Base-by-base conservation (phyloP, 2,113 vertebrate species). In the Hypocryptadius cinnamomeus region DNA sequence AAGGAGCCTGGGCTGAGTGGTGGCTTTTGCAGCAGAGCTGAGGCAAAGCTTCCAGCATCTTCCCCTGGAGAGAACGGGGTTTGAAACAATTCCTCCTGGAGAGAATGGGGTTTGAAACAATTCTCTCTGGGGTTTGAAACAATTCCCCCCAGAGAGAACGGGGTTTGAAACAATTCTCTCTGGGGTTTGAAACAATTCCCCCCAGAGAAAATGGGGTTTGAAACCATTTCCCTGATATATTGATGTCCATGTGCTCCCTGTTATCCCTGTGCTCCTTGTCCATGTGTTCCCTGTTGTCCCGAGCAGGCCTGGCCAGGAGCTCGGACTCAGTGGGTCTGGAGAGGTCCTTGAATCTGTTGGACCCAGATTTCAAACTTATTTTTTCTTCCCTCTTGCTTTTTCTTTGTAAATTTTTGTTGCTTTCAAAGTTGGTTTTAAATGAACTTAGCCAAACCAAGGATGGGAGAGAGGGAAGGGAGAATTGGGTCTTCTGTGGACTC, bases 1-100 rank as follows among this genome's bases (percentile, higher is more conserved):
- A 19, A 4, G n/a, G 54, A 54, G 24, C 9, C 4, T 5, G 16
- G 37, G 24, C 6, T 0, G 2, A 33, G 35, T 2, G 0, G 54
- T 5, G 4, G 19, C 5, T 74, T 21, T 33, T 5, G 33, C 13
- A 11, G 15, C 13, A 8, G 68, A 20, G 53, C 37, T 35, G 6
- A n/a, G 45, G 64, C 3, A 23, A 5, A 54, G 10, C 31, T 13
- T 27, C 0, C 4, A 2, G 35, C 10, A 1, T 21, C 37, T 44
- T 69, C 1, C 12, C n/a, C 12, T 3, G 2, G 24, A 18, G 57
- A 65, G 14, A 23, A 17, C 0, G 15, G 50, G 15, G 50, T 51
- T 51, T 53, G 28, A 30, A 53, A 53, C 28, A 2, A 53, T 53
- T 53, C 7, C 2, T 9, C 33, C 10, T 1, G 1, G 19, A 20